Evolutionary conservation across 1,140 invertebrate species (phyloP).

Genomic region (Cryptotermes secundus): DNA sequence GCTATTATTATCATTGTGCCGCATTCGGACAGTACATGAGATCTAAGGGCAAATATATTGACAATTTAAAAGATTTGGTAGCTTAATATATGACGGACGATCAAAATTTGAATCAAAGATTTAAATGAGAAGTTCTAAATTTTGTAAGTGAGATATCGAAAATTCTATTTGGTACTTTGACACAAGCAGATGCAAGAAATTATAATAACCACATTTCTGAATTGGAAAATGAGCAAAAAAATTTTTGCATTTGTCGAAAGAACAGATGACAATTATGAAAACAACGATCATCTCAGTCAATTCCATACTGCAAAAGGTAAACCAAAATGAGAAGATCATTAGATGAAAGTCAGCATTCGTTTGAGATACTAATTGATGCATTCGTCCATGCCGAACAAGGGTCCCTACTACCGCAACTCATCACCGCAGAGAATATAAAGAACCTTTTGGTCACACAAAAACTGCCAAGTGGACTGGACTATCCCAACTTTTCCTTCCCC

Average conservation of each 20-base stretch:
- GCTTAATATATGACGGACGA: not conserved
- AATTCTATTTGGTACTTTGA: constrained; percentile 7
- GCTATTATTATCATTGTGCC: not conserved
- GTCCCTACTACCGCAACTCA: not conserved
- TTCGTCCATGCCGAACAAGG: constrained; percentile 20
- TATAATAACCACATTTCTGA: too few relatives aligned
- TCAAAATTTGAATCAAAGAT: not conserved
- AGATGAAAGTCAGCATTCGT: not conserved
- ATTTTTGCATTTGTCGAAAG: constrained; percentile 6
- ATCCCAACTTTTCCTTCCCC: not conserved
- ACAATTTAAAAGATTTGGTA: constrained; percentile 15
- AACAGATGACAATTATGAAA: constrained; percentile 2
- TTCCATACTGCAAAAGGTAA: not conserved
- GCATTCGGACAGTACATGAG: not conserved
- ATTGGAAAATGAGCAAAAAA: constrained; percentile 5
- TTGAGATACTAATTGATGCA: constrained; percentile 7
- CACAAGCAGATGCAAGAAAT: not conserved
- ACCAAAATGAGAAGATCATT: not conserved
- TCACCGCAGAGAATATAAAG: not conserved
- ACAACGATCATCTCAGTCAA: too few relatives aligned
- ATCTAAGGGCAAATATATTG: not conserved
- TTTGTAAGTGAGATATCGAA: constrained; percentile 4
- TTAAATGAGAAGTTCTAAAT: not conserved
- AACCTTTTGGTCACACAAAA: not conserved
- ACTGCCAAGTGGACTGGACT: constrained; percentile 24